Conservation (phyloP, 2,888 invertebrate genomes). For the Agrypnus murinus region DNA sequence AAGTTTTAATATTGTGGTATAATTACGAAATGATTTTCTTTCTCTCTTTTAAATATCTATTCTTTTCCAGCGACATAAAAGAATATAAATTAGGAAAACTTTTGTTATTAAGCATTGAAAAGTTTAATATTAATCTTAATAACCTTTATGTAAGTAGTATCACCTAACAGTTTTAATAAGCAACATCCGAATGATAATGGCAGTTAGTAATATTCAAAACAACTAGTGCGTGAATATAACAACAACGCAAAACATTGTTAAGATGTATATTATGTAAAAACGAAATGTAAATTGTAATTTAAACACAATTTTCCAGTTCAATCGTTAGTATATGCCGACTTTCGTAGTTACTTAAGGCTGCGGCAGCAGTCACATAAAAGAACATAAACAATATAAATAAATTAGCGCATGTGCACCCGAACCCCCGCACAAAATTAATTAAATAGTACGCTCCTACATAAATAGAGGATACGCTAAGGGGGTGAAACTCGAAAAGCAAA, state of each 20-base stretch:
- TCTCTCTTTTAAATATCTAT: no score
- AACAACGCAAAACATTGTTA: no score
- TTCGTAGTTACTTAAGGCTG: slow-evolving; percentile 36
- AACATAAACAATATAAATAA: slow-evolving; percentile 50
- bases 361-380: slow-evolving; percentile 42
- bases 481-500: slow-evolving; percentile 15
- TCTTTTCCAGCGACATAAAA: no score
- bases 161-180: no score
- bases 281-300: slow-evolving; percentile 27
- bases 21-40: no score
- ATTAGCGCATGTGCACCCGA: slow-evolving; percentile 50
- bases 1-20: no score
- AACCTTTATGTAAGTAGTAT: no score
- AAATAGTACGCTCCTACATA: slow-evolving; percentile 36
- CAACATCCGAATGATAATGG: no score
- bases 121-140: no score
- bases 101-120: no score
- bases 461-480: slow-evolving; percentile 31
- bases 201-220: no score
- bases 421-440: slow-evolving; percentile 46
- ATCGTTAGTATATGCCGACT: slow-evolving; percentile 33
- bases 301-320: slow-evolving; percentile 40
- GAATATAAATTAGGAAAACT: no score
- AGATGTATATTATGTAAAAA: not conserved
- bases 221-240: not conserved